phyloP scores from a whole-genome alignment of 2,797 vertebrate species.

The Potorous gilbertii region DNA sequence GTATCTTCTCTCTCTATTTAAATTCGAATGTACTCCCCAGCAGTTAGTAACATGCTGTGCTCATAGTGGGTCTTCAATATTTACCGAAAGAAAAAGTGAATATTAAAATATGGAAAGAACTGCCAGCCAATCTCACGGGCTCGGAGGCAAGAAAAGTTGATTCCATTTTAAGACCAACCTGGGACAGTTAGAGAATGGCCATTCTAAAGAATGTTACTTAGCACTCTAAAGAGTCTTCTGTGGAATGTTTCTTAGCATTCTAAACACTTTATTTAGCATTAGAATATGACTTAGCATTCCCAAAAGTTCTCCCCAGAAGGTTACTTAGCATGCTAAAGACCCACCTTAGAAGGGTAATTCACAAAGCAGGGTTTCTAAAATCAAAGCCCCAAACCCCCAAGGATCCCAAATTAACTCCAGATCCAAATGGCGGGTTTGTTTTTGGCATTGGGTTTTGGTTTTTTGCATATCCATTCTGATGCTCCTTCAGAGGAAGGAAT shows the following conservation, averaged over 20 bases:
- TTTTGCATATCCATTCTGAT: not conserved
- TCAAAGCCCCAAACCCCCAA: not conserved
- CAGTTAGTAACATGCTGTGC: no score
- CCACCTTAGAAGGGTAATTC: not conserved
- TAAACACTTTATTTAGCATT: not conserved
- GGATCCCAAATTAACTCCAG: not conserved
- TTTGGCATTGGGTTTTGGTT: no score
- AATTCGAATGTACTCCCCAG: not conserved
- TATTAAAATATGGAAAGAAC: not conserved
- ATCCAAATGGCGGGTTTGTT: not conserved
- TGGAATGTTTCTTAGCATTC: not conserved
- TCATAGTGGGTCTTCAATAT: not conserved
- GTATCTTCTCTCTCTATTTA: not conserved
- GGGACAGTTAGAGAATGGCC: not conserved
- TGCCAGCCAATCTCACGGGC: rapidly evolving
- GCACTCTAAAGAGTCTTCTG: not conserved
- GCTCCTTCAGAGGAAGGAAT: not conserved
- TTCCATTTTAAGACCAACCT: not conserved
- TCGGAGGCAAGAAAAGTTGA: not conserved
- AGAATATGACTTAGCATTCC: not conserved
- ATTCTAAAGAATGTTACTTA: not conserved
- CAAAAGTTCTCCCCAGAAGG: not conserved
- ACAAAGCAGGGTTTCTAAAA: not conserved
- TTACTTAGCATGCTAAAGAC: not conserved
- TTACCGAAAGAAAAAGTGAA: not conserved